Evolutionary conservation across 2,113 vertebrate species (phyloP).

Genomic region (Callipepla squamata): DNA sequence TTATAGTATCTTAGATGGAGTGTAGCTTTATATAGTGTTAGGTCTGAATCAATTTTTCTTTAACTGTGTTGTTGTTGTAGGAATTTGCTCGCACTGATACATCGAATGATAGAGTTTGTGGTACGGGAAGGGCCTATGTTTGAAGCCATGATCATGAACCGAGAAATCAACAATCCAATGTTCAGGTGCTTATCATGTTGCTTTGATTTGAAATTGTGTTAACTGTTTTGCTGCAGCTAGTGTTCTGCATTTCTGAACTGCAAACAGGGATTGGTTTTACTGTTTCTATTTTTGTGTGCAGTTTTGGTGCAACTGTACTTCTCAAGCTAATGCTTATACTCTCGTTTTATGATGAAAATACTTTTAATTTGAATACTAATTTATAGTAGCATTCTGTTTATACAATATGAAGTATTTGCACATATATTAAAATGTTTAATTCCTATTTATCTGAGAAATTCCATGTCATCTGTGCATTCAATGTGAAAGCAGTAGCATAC

Average conservation of each 20-base stretch:
- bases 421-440: not conserved
- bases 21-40: conserved; percentile 81
- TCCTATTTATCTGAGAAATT: not conserved
- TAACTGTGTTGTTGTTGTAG: conserved; percentile 99
- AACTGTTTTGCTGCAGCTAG: not conserved
- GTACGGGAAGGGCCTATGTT: conserved; percentile 99
- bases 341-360: not conserved
- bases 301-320: not conserved
- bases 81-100: conserved; percentile 99
- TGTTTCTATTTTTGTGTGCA: fast-evolving
- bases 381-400: not conserved
- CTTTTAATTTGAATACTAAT: not conserved
- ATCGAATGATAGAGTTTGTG: conserved; percentile 99
- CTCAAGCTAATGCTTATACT: not conserved
- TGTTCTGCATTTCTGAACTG: not conserved
- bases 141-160: conserved; percentile 99
- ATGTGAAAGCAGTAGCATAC: not conserved
- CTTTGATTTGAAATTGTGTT: not conserved
- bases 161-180: conserved; percentile 99
- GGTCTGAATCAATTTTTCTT: conserved; percentile 98
- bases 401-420: not conserved
- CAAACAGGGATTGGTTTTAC: not conserved
- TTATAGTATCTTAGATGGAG: conserved; percentile 80
- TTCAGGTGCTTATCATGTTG: conserved; percentile 86
- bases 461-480: no score